These are phyloP conservation scores for Melipona beecheii DNA, from an alignment of 2,888 invertebrate species.

Conservation along the genomic window DNA sequence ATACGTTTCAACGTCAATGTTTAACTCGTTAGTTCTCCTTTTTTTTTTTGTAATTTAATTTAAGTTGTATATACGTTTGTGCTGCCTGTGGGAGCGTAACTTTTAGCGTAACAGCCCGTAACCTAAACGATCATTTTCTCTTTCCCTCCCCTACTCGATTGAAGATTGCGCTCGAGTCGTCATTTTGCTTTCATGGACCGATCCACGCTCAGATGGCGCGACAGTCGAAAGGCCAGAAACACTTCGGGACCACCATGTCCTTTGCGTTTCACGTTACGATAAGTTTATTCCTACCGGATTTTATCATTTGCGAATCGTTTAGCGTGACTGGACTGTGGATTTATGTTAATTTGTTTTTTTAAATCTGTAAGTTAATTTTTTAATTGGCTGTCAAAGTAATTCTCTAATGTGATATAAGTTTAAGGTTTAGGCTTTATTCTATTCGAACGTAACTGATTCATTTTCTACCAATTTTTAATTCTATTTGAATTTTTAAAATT, in stretches of 20 bases:
- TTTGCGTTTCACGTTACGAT: conserved; percentile 33
- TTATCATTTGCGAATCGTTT: neutral
- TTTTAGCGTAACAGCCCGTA: conserved; percentile 22
- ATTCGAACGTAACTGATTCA: too few relatives aligned
- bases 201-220: neutral
- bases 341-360: too few relatives aligned
- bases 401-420: too few relatives aligned
- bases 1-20: conserved; percentile 30
- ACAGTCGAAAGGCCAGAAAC: conserved; percentile 16
- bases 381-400: too few relatives aligned
- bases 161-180: neutral
- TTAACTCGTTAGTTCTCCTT: conserved; percentile 40
- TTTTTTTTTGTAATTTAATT: neutral
- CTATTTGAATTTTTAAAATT: too few relatives aligned
- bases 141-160: neutral
- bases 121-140: neutral
- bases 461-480: too few relatives aligned
- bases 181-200: neutral
- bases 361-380: too few relatives aligned
- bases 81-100: neutral
- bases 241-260: conserved; percentile 46
- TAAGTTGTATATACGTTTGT: conserved; percentile 6
- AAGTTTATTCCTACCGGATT: conserved; percentile 18
- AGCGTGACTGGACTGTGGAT: neutral
- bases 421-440: too few relatives aligned